phyloP scores from a whole-genome alignment of 2,113 vertebrate species.

The Saccopteryx bilineata region DNA sequence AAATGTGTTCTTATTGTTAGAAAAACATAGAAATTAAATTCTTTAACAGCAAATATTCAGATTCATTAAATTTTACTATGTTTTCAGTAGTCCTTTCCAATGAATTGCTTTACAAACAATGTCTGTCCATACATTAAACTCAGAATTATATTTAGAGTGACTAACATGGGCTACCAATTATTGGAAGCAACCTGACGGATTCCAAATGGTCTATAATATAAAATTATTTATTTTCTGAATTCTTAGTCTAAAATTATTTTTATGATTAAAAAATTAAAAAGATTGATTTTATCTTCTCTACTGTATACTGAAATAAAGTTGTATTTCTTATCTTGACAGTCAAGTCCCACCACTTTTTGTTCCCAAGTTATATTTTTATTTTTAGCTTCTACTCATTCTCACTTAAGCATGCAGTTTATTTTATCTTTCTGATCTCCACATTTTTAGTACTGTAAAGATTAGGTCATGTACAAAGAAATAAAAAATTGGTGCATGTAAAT shows the following conservation, averaged over 20 bases:
- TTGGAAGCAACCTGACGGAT: background rate
- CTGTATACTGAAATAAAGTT: background rate
- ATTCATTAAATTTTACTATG: conserved; percentile 22
- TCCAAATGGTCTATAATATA: background rate
- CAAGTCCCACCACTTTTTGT: background rate
- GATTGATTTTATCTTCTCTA: background rate
- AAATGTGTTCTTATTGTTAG: conserved; percentile 17
- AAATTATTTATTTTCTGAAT: background rate
- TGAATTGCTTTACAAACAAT: background rate
- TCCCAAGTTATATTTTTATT: background rate
- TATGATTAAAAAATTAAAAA: background rate
- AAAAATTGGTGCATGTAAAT: background rate
- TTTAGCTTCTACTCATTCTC: background rate
- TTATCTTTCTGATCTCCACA: background rate
- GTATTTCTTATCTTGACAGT: background rate
- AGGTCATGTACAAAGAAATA: background rate
- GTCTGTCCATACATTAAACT: background rate
- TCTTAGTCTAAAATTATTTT: conserved; percentile 1
- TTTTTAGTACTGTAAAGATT: background rate
- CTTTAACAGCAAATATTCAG: conserved; percentile 27
- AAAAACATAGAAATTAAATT: conserved; percentile 38
- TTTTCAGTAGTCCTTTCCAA: background rate
- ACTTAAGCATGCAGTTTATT: background rate
- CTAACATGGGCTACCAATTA: background rate
- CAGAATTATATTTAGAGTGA: background rate